Percentiles rank a stretch among this genome's conserved stretches.
Evolutionary conservation across 2,113 vertebrate species (phyloP).

Genomic region (Toxotes jaculatrix): DNA sequence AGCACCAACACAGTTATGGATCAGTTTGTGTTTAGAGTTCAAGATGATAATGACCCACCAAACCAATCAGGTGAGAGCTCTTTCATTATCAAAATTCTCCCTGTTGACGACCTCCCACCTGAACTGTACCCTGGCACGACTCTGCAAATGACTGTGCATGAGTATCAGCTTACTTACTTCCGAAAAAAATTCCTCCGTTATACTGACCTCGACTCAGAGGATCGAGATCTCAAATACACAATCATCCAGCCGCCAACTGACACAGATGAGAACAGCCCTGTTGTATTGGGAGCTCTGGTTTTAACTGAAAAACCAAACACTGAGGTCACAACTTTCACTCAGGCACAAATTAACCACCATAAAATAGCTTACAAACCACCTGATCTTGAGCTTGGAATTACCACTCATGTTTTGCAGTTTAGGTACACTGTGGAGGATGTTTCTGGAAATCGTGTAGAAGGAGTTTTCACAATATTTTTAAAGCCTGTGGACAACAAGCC

Average conservation of each 20-base stretch:
- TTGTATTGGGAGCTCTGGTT: constrained; percentile 87
- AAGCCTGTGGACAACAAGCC: constrained; percentile 96
- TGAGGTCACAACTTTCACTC: constrained; percentile 90
- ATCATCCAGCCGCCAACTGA: constrained; percentile 89
- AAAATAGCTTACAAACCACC: constrained; percentile 95
- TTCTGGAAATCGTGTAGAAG: constrained; percentile 87
- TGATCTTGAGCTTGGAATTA: constrained; percentile 92
- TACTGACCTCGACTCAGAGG: constrained; percentile 94
- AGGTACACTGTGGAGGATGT: constrained; percentile 92
- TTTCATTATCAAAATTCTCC: constrained; percentile 90
- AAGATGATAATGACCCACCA: constrained; percentile 96
- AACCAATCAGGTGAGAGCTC: constrained; percentile 89
- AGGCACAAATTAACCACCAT: constrained; percentile 97
- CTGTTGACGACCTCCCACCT: constrained; percentile 93
- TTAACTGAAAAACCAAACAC: constrained; percentile 89
- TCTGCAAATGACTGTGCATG: constrained; percentile 91
- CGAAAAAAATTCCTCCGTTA: constrained; percentile 90
- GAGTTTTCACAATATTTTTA: constrained; percentile 90
- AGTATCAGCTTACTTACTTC: constrained; percentile 91
- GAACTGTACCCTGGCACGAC: constrained; percentile 88
- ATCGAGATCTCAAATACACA: constrained; percentile 91
- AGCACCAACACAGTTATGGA: constrained; percentile 89
- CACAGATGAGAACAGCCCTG: constrained; percentile 89
- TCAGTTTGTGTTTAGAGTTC: constrained; percentile 90
- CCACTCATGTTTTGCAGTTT: constrained; percentile 91